phyloP scores from a whole-genome alignment of 2,888 invertebrate genomes.

The Anorthoa munda region DNA sequence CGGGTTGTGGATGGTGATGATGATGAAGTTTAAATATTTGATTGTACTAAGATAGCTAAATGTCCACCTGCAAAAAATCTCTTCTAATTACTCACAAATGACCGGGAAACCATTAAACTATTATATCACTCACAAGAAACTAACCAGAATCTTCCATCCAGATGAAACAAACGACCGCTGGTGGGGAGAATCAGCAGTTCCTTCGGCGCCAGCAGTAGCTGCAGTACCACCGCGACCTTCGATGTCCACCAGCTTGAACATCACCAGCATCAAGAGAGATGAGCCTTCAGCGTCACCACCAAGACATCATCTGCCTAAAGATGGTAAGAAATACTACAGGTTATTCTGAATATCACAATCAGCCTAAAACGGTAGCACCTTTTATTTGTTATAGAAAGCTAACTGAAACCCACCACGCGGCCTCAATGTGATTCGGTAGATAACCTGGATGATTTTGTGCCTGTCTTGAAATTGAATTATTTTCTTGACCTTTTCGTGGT shows the following conservation, averaged over 20 bases:
- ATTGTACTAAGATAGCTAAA: no score
- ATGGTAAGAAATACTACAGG: conserved; percentile 70
- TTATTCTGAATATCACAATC: not conserved
- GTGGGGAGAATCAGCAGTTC: conserved; percentile 88
- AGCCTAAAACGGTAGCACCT: not conserved
- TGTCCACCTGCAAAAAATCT: no score
- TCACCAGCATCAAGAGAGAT: conserved; percentile 77
- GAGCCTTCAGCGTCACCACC: conserved; percentile 83
- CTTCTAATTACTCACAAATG: no score
- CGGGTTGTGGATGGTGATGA: no score
- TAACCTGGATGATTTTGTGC: no score
- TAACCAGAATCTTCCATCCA: conserved; percentile 62
- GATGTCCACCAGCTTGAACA: conserved; percentile 78
- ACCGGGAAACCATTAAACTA: not conserved
- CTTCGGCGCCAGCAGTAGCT: conserved; percentile 87
- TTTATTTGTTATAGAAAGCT: no score
- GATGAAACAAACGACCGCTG: conserved; percentile 87
- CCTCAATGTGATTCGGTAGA: no score
- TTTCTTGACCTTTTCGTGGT: no score
- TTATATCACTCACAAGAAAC: not conserved
- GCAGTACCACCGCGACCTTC: conserved; percentile 87
- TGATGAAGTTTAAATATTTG: no score
- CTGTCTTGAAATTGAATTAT: no score
- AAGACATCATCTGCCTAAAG: conserved; percentile 80
- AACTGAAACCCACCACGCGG: no score